phyloP scores from a whole-genome alignment of 1,140 invertebrate genomes.

The Drosophila kepulauana region DNA sequence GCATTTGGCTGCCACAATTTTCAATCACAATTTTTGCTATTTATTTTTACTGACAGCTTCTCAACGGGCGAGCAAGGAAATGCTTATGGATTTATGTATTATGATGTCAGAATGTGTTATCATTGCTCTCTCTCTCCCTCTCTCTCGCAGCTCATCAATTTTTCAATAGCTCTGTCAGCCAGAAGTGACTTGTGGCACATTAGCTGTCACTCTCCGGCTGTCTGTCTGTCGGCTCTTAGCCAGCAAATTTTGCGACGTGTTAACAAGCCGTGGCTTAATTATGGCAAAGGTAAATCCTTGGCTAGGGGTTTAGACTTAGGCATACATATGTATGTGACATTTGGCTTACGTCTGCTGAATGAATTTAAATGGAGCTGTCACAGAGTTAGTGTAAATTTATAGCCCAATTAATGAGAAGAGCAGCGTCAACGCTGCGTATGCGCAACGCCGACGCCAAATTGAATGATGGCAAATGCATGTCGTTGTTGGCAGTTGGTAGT shows the following conservation, averaged over 20 bases:
- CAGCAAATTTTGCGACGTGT: constrained; percentile 22
- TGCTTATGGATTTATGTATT: constrained; percentile 40
- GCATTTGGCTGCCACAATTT: constrained; percentile 26
- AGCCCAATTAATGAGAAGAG: constrained; percentile 57
- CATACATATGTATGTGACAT: too few relatives aligned
- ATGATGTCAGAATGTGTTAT: constrained; percentile 38
- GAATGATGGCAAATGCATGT: constrained; percentile 66
- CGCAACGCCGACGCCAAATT: constrained; percentile 42
- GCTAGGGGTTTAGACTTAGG: background rate
- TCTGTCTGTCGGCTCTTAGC: background rate
- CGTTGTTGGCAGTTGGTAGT: background rate
- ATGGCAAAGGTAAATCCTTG: constrained; percentile 3
- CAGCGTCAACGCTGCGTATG: constrained; percentile 36
- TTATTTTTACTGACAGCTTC: constrained; percentile 37
- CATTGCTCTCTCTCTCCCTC: constrained; percentile 1
- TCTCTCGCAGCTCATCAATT: constrained; percentile 58
- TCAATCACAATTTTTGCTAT: constrained; percentile 31
- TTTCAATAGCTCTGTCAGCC: constrained; percentile 57
- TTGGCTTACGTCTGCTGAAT: background rate
- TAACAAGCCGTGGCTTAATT: constrained; percentile 44
- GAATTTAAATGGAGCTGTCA: constrained; percentile 29
- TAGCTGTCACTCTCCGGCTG: constrained; percentile 30
- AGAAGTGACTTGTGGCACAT: constrained; percentile 58
- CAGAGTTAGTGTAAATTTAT: constrained; percentile 51
- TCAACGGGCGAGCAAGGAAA: constrained; percentile 4